Evolutionary conservation across 2,888 invertebrate species (phyloP), one percentile per base, ranked within the genome.

Genomic region (Cremastinae sp.): DNA sequence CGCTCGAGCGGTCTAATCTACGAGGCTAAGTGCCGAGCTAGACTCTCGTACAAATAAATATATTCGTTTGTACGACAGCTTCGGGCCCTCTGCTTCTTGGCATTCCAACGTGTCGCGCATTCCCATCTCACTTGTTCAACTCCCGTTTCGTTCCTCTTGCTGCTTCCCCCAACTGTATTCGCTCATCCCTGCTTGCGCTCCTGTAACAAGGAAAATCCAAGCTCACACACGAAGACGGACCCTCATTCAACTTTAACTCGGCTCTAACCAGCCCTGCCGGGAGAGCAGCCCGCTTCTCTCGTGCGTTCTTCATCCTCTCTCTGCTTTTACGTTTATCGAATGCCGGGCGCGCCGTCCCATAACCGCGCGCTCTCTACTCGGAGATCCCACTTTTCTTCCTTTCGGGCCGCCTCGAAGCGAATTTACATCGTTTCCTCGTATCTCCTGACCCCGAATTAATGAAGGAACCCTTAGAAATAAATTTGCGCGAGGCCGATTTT

Each of bases 201-300:
- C 41, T 43, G 41, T n/a, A 53, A 43, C 14, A 65, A 10, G 53
- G 53, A 28, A 65, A 65, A 16, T 28, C 53, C 43, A 53, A 41
- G 53, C n/a, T 53, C 16, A 41, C 22, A 56, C 61, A 47, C 45
- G 45, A 45, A 16, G 54, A 58, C 45, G 16, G 61, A 66, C 59
- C 36, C 43, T 66, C 38, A 74, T 78, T 71, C 74, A 75, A 76
- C 70, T 76, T 71, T 49, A 62, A 76, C 56, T 58, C 34, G 65
- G 70, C 73, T 73, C 20, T 12, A 70, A 75, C 75, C 59, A 64
- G 68, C 16, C 53, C 14, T 16, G 3, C 22, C 36, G 12, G n/a
- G 16, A 18, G 58, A 58, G 18, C 38, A n/a, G n/a, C n/a, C n/a
- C n/a, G n/a, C 58, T 68, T 28, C 14, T 36, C 53, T 43, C 62